Evolutionary conservation across 2,888 invertebrate species (phyloP), one percentile per base, ranked within the genome.

Genomic region (Molanna angustata): DNA sequence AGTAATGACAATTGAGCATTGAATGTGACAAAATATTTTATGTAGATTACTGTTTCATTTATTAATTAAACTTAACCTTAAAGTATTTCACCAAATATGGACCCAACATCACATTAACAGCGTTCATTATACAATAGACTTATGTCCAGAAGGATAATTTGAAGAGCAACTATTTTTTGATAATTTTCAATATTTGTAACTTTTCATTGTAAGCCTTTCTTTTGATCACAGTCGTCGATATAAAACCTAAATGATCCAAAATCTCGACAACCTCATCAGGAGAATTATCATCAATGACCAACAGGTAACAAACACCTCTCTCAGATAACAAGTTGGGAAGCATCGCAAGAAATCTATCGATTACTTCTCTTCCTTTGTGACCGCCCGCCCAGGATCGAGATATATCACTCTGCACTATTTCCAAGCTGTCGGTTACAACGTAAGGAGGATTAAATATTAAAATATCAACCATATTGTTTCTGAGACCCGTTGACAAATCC

Each of bases 371-470:
- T 3, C 91, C 92, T 61, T 83, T 76, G 0, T 65, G 49, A 1
- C 93, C 92, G 6, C 92, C 92, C 1, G 91, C 90, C 90, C 91
- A 93, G 47, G 86, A 79, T 47, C 82, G 80, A 46, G 74, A 72
- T 46, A 86, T 76, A 52, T 80, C 74, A 47, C 63, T 69, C 1
- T 71, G 67, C 13, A 69, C 68, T 52, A 90, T 80, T 72, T 96
- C 95, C 13, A 79, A 73, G 39, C 83, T 74, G 6, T 85, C 82
- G 1, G 96, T 96, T 1, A 92, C 89, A 33, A 99, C 98, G 76
- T 99, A 99, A 0, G 99, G 99, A 1, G 99, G 98, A 80, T 99
- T 99, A 66, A 97, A 99, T 47, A 99, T 67, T 49, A 99, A 76
- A 17, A 99, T 63, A 79, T 99, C 98, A 62, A 96, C 85, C 16